These are phyloP conservation scores for Drosophila novamexicana DNA, from an alignment of 1,140 invertebrate species.

Conservation along the genomic window DNA sequence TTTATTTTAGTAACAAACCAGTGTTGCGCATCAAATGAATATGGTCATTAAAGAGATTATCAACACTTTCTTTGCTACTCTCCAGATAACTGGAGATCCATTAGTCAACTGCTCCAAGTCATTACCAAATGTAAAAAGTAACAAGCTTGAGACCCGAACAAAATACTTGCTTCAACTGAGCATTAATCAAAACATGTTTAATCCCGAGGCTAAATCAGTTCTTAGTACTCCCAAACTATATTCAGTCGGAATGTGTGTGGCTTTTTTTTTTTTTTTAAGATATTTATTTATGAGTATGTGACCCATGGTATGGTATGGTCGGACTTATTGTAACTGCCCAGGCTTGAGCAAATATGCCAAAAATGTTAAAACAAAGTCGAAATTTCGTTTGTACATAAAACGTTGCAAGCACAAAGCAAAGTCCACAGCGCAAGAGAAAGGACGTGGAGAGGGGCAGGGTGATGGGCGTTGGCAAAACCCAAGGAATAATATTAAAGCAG, in stretches of 20 bases:
- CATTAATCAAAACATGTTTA: conserved; percentile 24
- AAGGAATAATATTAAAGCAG: conserved; percentile 60
- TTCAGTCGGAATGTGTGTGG: neutral
- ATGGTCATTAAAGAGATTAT: too few relatives aligned
- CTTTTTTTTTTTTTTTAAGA: neutral
- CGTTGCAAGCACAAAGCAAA: conserved; percentile 1
- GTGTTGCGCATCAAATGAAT: too few relatives aligned
- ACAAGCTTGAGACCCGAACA: neutral
- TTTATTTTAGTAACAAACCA: too few relatives aligned
- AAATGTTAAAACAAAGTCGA: conserved; percentile 57
- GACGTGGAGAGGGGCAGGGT: conserved; percentile 3
- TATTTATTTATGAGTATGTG: conserved; percentile 14
- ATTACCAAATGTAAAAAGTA: neutral
- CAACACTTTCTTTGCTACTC: too few relatives aligned
- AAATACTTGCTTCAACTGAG: conserved; percentile 9
- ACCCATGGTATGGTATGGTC: neutral
- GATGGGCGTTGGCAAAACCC: conserved; percentile 2
- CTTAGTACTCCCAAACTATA: too few relatives aligned
- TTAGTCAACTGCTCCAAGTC: too few relatives aligned
- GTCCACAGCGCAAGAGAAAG: neutral
- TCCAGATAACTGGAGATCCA: neutral
- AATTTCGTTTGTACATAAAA: conserved; percentile 62
- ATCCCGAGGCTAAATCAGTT: neutral
- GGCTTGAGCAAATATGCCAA: conserved; percentile 56
- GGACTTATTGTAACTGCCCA: conserved; percentile 39